phyloP scores from a whole-genome alignment of 2,113 vertebrate species.

The Syngnathus scovelli region DNA sequence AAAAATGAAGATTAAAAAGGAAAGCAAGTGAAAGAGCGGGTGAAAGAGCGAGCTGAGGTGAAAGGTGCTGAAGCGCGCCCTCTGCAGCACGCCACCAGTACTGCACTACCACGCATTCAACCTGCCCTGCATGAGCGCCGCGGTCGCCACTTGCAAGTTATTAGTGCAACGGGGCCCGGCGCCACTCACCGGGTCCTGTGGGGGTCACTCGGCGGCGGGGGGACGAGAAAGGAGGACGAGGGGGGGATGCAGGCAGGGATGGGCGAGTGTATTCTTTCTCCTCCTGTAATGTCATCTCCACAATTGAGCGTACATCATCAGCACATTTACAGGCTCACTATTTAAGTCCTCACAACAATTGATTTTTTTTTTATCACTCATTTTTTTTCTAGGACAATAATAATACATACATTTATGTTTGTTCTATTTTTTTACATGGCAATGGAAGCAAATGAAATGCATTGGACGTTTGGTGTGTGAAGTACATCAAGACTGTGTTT shows the following conservation, averaged over 20 bases:
- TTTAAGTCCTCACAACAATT: neutral
- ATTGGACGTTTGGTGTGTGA: too few species aligned
- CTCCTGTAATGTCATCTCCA: conserved; percentile 6
- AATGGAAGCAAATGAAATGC: too few species aligned
- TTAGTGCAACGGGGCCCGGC: conserved; percentile 46
- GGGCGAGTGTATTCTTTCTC: neutral
- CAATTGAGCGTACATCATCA: neutral
- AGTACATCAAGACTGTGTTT: too few species aligned
- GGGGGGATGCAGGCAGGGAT: conserved; percentile 15
- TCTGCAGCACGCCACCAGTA: neutral
- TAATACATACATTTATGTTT: too few species aligned
- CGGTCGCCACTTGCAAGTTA: conserved; percentile 40
- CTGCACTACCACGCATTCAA: conserved; percentile 18
- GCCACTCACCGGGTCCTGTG: conserved; percentile 39
- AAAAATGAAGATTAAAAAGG: neutral
- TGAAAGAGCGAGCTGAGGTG: neutral
- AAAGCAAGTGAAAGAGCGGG: neutral
- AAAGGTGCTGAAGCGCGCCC: neutral
- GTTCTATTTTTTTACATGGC: too few species aligned
- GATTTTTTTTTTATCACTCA: too few species aligned
- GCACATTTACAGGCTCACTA: neutral
- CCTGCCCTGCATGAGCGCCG: conserved; percentile 47
- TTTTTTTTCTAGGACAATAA: too few species aligned
- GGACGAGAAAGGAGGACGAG: conserved; percentile 25
- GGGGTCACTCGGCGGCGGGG: conserved; percentile 49